Percentiles rank a stretch among this genome's conserved stretches.
phyloP scores from a whole-genome alignment of 30 jellyfish, hydroid and myxozoan species.

The Phacellophora camtschatica region DNA sequence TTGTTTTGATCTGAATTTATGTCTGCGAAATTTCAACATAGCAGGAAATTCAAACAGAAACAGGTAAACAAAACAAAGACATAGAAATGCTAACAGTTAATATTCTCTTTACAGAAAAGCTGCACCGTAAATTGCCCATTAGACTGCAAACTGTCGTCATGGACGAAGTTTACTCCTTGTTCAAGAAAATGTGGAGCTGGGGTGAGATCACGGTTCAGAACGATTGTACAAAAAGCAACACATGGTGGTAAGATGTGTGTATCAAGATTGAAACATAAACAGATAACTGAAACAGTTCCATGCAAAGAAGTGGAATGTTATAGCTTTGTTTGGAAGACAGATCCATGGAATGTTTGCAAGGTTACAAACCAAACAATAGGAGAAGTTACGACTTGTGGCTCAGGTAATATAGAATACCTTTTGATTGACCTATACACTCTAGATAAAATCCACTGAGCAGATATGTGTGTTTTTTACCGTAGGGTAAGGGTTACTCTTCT shows the following conservation, averaged over 20 bases:
- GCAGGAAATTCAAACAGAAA: not conserved
- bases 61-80: not conserved
- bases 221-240: conserved; percentile 50
- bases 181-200: conserved; percentile 72
- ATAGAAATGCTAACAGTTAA: not conserved
- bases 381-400: conserved; percentile 49
- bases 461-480: no score
- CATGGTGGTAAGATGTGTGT: conserved; percentile 57
- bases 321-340: conserved; percentile 48
- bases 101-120: conserved; percentile 7
- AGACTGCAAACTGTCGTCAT: conserved; percentile 62
- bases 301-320: conserved; percentile 41
- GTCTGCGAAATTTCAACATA: not conserved
- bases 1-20: no score
- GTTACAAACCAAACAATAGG: conserved; percentile 40
- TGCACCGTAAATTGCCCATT: conserved; percentile 51
- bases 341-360: conserved; percentile 46
- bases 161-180: conserved; percentile 54
- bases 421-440: no score
- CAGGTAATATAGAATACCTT: conserved; percentile 61
- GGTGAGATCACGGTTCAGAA: conserved; percentile 42
- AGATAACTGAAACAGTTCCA: conserved; percentile 36
- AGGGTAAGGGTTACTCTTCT: no score
- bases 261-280: not conserved
- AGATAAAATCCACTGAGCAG: no score